Conservation (phyloP, 2,113 vertebrate genomes). For the Prinia subflava region DNA sequence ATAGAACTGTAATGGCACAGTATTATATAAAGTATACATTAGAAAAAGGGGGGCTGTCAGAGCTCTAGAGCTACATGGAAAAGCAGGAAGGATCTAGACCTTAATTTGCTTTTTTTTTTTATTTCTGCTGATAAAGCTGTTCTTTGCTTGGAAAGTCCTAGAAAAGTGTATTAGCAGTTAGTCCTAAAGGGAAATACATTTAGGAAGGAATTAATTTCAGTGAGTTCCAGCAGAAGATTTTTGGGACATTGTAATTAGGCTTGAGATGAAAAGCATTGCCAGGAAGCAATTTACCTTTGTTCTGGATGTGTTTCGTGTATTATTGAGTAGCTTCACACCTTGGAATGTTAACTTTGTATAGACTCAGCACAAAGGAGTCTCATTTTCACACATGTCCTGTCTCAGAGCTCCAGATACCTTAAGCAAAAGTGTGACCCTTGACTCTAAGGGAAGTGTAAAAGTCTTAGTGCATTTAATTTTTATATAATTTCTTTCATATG, state of each 20-base stretch:
- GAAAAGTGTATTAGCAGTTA: background rate
- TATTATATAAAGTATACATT: background rate
- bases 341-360: background rate
- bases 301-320: background rate
- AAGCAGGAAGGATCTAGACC: background rate
- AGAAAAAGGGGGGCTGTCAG: background rate
- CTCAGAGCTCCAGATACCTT: background rate
- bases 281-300: slow-evolving; percentile 5
- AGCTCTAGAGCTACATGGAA: background rate
- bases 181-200: background rate
- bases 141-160: background rate
- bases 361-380: background rate
- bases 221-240: slow-evolving; percentile 1
- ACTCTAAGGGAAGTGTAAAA: background rate
- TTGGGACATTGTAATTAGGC: background rate
- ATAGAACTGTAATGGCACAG: background rate
- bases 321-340: background rate
- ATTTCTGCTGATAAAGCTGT: background rate
- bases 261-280: background rate
- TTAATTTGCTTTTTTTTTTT: background rate
- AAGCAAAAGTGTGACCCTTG: background rate
- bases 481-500: background rate
- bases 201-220: background rate
- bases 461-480: background rate
- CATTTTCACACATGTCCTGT: background rate